Conservation (phyloP, 2,113 vertebrate species). For the Daubentonia madagascariensis region DNA sequence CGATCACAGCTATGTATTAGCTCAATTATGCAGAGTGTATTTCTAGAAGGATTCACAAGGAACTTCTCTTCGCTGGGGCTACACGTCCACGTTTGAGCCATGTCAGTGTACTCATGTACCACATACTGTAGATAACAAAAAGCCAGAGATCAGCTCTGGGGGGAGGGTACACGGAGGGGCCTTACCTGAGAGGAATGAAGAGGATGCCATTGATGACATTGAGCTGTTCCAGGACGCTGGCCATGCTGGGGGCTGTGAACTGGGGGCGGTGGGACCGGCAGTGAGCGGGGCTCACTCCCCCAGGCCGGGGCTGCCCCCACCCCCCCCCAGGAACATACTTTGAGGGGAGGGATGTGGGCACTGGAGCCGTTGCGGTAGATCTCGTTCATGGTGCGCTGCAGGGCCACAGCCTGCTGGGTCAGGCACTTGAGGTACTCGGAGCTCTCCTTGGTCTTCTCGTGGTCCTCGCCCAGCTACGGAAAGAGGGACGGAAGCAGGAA, state of each 20-base stretch:
- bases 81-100: background rate
- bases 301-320: too few relatives aligned
- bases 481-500: background rate
- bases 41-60: background rate
- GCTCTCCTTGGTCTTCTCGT: constrained; percentile 99
- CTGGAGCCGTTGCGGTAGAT: constrained; percentile 99
- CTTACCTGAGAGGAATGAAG: constrained; percentile 98
- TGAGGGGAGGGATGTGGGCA: constrained; percentile 96
- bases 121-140: too few relatives aligned
- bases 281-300: rapidly evolving
- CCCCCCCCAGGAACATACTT: constrained; percentile 80
- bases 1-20: background rate
- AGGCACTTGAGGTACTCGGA: constrained; percentile 98
- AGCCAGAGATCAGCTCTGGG: rapidly evolving
- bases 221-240: constrained; percentile 96
- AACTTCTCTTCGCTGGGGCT: background rate
- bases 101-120: too few relatives aligned
- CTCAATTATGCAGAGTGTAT: background rate
- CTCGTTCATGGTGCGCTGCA: constrained; percentile 99
- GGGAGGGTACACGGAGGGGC: rapidly evolving
- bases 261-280: constrained; percentile 45
- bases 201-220: constrained; percentile 99
- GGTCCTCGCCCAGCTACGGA: constrained; percentile 94
- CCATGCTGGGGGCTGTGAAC: constrained; percentile 99
- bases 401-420: constrained; percentile 97